Evolutionary conservation across 2,797 vertebrate genomes (phyloP).

Genomic region (Gila robusta): DNA sequence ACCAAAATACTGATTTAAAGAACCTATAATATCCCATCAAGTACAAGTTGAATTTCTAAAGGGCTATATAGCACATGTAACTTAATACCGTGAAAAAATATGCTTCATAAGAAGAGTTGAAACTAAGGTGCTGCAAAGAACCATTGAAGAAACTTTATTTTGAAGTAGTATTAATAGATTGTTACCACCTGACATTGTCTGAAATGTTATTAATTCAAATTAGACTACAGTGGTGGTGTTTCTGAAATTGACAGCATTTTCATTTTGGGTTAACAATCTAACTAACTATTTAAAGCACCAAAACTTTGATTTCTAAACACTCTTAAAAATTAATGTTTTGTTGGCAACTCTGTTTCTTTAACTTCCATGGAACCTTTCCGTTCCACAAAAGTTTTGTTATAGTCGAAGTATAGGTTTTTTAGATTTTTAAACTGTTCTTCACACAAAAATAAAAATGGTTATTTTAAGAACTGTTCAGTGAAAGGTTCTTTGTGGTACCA

Average conservation of each 20-base stretch:
- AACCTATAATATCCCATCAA: not conserved
- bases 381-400: too few relatives aligned
- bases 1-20: not conserved
- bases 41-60: not conserved
- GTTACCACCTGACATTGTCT: not conserved
- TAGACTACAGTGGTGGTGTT: not conserved
- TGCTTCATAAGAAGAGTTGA: not conserved
- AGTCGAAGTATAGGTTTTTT: too few relatives aligned
- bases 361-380: too few relatives aligned
- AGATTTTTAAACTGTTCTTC: too few relatives aligned
- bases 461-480: too few relatives aligned
- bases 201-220: not conserved
- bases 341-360: too few relatives aligned
- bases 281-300: not conserved
- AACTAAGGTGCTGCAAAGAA: not conserved
- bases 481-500: not conserved
- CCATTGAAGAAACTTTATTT: not conserved
- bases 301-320: not conserved
- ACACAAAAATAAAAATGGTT: not conserved
- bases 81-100: not conserved
- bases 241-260: too few relatives aligned
- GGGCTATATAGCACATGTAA: not conserved
- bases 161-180: not conserved
- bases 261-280: not conserved
- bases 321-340: not conserved